A percentile compares a stretch with the other conserved stretches of the same genome.
Conservation (phyloP, 2,888 invertebrate species). For the Drosophila formosana region DNA sequence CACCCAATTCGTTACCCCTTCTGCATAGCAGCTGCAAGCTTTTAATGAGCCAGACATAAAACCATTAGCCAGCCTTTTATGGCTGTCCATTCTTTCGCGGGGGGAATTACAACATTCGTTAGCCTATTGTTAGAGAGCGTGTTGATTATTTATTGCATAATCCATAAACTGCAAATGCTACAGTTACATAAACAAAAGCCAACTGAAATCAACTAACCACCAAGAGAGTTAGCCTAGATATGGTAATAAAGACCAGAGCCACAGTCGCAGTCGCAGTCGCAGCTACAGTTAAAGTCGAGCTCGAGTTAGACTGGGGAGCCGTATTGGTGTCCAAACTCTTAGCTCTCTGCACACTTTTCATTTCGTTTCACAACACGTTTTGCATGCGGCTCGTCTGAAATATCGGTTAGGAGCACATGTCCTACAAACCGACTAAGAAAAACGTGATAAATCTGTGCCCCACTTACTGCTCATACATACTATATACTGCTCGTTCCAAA, state of each 20-base stretch:
- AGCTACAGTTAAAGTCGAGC: not conserved
- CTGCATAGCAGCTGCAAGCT: slow-evolving; percentile 1
- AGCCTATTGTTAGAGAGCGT: slow-evolving; percentile 57
- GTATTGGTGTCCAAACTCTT: slow-evolving; percentile 2
- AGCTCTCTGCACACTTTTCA: slow-evolving; percentile 54
- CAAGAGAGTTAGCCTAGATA: slow-evolving; percentile 74
- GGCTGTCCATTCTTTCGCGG: slow-evolving; percentile 39
- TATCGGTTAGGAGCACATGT: slow-evolving; percentile 83
- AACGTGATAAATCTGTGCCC: slow-evolving; percentile 76
- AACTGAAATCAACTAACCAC: slow-evolving; percentile 59
- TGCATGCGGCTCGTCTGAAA: slow-evolving; percentile 52
- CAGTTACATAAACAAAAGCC: slow-evolving; percentile 77
- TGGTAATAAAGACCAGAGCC: slow-evolving; percentile 69
- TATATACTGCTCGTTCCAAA: slow-evolving; percentile 32
- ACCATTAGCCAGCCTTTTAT: slow-evolving; percentile 54
- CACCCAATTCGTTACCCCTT: not conserved
- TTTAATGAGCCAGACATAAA: slow-evolving; percentile 22
- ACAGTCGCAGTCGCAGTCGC: slow-evolving; percentile 15
- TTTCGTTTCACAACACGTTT: slow-evolving; percentile 57
- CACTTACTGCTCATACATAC: slow-evolving; percentile 46
- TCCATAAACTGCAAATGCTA: slow-evolving; percentile 78
- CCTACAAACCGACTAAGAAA: slow-evolving; percentile 79
- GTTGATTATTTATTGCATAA: slow-evolving; percentile 79
- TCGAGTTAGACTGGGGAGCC: not conserved
- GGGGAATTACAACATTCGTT: slow-evolving; percentile 50